These are phyloP conservation scores for Bovichtus diacanthus DNA, from an alignment of 2,797 vertebrate genomes.

Conservation along the genomic window DNA sequence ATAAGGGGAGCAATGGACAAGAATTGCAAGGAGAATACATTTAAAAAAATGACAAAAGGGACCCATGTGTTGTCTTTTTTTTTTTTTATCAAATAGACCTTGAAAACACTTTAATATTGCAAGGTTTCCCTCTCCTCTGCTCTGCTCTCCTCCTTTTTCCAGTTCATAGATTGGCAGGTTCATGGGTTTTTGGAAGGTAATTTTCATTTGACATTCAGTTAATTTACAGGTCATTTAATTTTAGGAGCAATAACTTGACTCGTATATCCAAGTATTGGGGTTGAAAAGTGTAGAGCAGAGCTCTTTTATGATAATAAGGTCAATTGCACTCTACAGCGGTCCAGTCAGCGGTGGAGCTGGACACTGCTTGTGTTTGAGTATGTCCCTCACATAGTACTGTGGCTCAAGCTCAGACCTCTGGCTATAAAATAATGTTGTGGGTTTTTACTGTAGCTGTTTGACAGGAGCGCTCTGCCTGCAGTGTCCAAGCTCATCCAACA, in stretches of 20 bases:
- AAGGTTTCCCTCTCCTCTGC: neutral
- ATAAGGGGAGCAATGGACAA: neutral
- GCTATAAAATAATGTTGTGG: slow-evolving; percentile 34
- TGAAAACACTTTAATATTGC: neutral
- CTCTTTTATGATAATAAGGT: neutral
- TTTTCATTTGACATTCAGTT: neutral
- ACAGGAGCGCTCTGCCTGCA: slow-evolving; percentile 1
- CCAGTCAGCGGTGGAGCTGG: slow-evolving; percentile 4
- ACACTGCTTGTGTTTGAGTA: slow-evolving; percentile 1
- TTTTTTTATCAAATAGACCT: neutral
- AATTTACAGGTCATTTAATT: slow-evolving; percentile 7
- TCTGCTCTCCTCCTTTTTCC: neutral
- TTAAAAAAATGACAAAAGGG: neutral
- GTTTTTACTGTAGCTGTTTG: slow-evolving; percentile 9
- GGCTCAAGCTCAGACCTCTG: slow-evolving; percentile 37
- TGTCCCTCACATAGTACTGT: slow-evolving; percentile 25
- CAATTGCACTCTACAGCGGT: slow-evolving; percentile 20
- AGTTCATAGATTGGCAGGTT: neutral
- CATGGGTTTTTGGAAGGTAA: neutral
- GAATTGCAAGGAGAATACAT: neutral
- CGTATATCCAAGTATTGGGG: neutral
- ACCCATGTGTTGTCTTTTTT: neutral
- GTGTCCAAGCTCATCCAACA: slow-evolving; percentile 1
- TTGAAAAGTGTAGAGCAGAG: neutral
- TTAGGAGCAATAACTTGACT: neutral